These are phyloP conservation scores for Yponomeuta cagnagella DNA, from an alignment of 2,888 invertebrate genomes.

Conservation along the genomic window DNA sequence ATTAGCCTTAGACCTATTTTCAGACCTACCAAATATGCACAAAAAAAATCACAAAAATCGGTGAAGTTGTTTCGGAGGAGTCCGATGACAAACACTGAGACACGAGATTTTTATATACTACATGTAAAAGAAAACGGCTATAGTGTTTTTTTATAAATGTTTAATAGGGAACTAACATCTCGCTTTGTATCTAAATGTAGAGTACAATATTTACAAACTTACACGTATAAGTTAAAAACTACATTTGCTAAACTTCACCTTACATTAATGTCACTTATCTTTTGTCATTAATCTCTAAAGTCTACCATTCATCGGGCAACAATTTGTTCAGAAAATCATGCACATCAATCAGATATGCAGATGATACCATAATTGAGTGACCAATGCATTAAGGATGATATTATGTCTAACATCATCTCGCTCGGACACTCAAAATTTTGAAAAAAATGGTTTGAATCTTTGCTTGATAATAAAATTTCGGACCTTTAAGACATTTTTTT, in stretches of 20 bases:
- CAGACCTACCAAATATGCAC: no score
- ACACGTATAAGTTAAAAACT: slow-evolving; percentile 29
- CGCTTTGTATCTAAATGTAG: slow-evolving; percentile 54
- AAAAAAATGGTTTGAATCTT: no score
- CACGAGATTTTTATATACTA: not conserved
- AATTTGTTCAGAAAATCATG: slow-evolving; percentile 9
- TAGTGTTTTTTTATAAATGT: slow-evolving; percentile 42
- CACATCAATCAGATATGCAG: not conserved
- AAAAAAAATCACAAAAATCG: no score
- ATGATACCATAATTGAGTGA: no score
- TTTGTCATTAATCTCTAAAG: slow-evolving; percentile 24
- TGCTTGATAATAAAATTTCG: no score
- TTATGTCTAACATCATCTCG: no score
- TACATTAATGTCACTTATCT: slow-evolving; percentile 36
- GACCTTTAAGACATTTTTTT: no score
- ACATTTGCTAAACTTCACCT: slow-evolving; percentile 28
- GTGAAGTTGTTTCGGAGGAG: no score
- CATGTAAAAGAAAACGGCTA: not conserved
- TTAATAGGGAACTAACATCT: slow-evolving; percentile 69
- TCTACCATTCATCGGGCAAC: slow-evolving; percentile 22
- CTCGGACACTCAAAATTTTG: no score
- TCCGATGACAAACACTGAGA: no score
- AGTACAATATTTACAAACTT: slow-evolving; percentile 72
- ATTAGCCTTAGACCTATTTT: no score
- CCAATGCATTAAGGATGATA: no score